Conservation (phyloP, 2,113 vertebrate genomes). For the Pomatostomus ruficeps region DNA sequence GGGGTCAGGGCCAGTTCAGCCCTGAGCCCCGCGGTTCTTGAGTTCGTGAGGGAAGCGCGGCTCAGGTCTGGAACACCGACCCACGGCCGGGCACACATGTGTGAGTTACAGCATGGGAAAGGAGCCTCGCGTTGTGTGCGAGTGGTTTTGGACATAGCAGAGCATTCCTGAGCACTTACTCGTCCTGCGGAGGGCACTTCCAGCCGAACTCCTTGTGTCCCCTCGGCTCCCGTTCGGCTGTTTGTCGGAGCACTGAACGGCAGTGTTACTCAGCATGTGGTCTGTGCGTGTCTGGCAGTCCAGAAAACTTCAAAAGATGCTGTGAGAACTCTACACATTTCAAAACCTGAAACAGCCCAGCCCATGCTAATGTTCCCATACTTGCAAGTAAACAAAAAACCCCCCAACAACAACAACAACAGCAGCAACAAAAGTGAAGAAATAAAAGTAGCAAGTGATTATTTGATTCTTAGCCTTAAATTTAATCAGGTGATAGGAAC, state of each 20-base stretch:
- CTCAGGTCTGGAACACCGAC: background rate
- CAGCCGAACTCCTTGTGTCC: constrained; percentile 11
- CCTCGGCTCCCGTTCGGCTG: background rate
- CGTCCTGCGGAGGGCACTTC: background rate
- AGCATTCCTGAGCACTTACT: constrained; percentile 24
- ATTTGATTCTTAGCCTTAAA: background rate
- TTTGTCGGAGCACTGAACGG: constrained; percentile 4
- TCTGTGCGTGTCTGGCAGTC: background rate
- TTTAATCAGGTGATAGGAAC: background rate
- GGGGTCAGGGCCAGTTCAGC: background rate
- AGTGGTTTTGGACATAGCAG: background rate
- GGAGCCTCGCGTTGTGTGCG: background rate
- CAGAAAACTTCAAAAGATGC: constrained; percentile 23
- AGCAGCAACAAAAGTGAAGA: fast-evolving
- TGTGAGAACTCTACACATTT: background rate
- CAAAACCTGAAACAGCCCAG: background rate
- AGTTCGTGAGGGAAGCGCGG: background rate
- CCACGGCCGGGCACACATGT: background rate
- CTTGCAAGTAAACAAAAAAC: background rate
- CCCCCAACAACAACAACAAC: too few species aligned
- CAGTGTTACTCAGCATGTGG: constrained; percentile 9
- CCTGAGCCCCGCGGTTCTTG: background rate
- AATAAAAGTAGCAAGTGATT: background rate
- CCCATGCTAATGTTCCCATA: background rate
- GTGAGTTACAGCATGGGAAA: background rate